Base-by-base conservation (phyloP, 2,113 vertebrate species). In the Carassius carassius region DNA sequence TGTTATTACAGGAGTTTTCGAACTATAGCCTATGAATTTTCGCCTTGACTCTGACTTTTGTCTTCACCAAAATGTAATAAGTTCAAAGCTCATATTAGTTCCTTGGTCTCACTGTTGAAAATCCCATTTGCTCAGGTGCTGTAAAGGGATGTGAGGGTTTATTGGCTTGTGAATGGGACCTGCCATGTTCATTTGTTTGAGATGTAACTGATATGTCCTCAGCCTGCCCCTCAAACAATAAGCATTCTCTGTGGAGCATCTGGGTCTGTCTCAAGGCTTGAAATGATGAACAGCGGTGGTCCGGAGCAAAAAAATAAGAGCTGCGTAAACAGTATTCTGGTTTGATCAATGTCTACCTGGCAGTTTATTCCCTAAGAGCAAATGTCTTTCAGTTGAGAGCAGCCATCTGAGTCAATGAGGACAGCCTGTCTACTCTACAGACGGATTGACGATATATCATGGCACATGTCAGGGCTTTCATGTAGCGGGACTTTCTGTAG, bases 281-380 rank as follows among this genome's bases (percentile, higher is more conserved):
- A 72, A 54, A 58, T 81, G 86, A 87, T 76, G 25, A 79, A 84
- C 63, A 58, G 14, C 17, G 29, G 49, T 73, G 41, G 81, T 56
- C 67, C 3, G 16, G 78, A 67, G 23, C 29, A 4, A 16, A 32
- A 75, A 47, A 81, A 54, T 35, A 82, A 58, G 70, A 81, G 35
- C 73, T 85, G 17, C 1, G 35, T 56, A 85, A 85, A 78, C 83
- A 78, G 16, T 49, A 16, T 72, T 75, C 49, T 60, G 3, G 8
- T 58, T 60, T 70, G 37, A 84, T 85, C 73, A 78, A 35, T 60
- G 56, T 63, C 70, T 83, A 5, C 51, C 54, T 81, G 47, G 41
- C 75, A 81, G 65, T 77, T 84, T 84, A 76, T 81, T 78, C 69
- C 49, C 54, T 12, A 41, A 87, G 63, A 84, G 78, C 49, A 85